A percentile compares a stretch with the other conserved stretches of the same genome.
These are phyloP conservation scores for Sipha flava DNA, from an alignment of 1,140 invertebrate species.

Conservation along the genomic window DNA sequence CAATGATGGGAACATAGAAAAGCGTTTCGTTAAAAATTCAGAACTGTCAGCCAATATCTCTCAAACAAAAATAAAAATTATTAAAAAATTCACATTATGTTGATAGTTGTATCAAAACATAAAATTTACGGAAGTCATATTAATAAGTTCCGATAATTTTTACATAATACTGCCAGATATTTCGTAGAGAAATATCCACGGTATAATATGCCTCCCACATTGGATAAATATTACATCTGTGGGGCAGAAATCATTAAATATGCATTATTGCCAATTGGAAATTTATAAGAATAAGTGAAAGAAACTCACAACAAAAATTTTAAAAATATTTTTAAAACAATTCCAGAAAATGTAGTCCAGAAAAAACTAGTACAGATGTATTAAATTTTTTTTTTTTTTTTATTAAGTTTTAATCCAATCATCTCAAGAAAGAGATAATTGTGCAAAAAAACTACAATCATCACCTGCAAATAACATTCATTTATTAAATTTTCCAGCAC, in stretches of 20 bases:
- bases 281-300: conserved; percentile 42
- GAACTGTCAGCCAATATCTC: conserved; percentile 40
- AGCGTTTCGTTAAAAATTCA: conserved; percentile 41
- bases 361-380: conserved; percentile 39
- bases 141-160: conserved; percentile 36
- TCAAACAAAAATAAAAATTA: conserved; percentile 41
- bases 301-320: conserved; percentile 42
- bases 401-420: conserved; percentile 38
- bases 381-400: conserved; percentile 38
- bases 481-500: no score
- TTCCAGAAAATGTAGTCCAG: conserved; percentile 38
- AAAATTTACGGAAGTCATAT: conserved; percentile 34
- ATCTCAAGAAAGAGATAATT: conserved; percentile 1
- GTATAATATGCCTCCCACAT: conserved; percentile 34
- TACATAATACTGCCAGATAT: conserved; percentile 36
- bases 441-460: neutral
- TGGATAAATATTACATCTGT: conserved; percentile 42
- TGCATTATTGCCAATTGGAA: conserved; percentile 40
- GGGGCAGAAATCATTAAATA: conserved; percentile 38
- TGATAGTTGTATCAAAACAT: conserved; percentile 41
- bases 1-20: conserved; percentile 44
- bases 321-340: conserved; percentile 37
- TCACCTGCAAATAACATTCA: no score
- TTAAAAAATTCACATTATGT: conserved; percentile 41
- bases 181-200: conserved; percentile 38